These are phyloP conservation scores for Drepanosiphum platanoidis DNA, from an alignment of 2,888 invertebrate species.

Conservation along the genomic window DNA sequence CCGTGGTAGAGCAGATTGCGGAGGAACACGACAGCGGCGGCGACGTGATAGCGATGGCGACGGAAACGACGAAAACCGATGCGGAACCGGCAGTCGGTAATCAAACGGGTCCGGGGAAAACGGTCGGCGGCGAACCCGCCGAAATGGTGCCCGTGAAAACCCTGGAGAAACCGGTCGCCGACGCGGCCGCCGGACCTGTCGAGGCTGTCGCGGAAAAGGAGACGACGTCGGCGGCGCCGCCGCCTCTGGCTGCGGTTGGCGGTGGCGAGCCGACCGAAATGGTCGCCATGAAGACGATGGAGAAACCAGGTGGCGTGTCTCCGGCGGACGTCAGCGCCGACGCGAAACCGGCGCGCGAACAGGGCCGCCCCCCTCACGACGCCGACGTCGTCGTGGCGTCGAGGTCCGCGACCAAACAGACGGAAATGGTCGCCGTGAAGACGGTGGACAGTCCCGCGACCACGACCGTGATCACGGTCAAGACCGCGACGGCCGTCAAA, in stretches of 20 bases:
- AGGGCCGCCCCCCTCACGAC: not conserved
- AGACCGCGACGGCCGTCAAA: constrained; percentile 10
- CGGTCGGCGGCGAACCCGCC: not conserved
- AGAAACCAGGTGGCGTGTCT: too few relatives aligned
- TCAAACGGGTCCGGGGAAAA: not conserved
- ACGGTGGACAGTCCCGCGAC: constrained; percentile 14
- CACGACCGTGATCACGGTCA: not conserved
- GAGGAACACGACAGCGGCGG: not conserved
- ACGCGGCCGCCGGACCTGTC: not conserved
- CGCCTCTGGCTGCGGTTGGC: not conserved
- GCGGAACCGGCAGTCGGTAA: not conserved
- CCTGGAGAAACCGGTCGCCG: not conserved
- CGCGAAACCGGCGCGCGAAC: too few relatives aligned
- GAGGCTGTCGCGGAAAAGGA: not conserved
- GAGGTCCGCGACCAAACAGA: not conserved
- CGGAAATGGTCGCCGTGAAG: constrained; percentile 43
- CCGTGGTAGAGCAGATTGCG: not conserved
- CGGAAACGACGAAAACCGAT: not conserved
- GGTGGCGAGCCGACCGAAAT: not conserved
- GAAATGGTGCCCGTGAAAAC: constrained; percentile 23
- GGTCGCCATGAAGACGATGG: constrained; percentile 22
- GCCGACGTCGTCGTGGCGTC: not conserved
- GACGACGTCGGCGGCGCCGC: not conserved
- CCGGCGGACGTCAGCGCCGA: too few relatives aligned
- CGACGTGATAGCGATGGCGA: not conserved